Conservation (phyloP, 2,113 vertebrate species). For the Apus apus region DNA sequence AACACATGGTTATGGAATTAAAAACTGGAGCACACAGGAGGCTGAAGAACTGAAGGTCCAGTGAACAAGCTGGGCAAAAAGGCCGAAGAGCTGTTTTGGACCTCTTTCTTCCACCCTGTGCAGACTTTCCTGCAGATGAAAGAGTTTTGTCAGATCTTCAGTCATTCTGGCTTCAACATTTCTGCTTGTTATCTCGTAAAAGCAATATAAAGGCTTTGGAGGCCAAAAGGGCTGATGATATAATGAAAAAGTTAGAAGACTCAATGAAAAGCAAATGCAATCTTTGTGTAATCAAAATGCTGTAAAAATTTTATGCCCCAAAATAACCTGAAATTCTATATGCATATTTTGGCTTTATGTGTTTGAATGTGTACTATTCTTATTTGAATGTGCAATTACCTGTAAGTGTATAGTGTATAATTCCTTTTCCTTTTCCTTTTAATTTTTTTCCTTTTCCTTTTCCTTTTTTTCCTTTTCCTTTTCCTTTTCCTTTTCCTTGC, state of each 20-base stretch:
- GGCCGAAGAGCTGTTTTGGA: background rate
- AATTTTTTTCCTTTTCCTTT: too few species aligned
- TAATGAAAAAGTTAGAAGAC: constrained; percentile 34
- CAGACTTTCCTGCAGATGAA: background rate
- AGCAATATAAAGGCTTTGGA: constrained; percentile 16
- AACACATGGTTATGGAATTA: background rate
- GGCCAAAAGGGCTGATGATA: background rate
- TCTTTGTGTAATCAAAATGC: background rate
- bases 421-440: too few species aligned
- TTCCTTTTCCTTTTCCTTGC: background rate
- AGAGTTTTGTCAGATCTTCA: background rate
- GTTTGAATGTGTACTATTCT: constrained; percentile 36
- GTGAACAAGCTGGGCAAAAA: accelerated
- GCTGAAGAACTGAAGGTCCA: background rate
- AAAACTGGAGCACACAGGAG: background rate
- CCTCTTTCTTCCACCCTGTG: background rate
- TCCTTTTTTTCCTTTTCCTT: background rate
- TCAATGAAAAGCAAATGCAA: constrained; percentile 25
- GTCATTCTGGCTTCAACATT: background rate
- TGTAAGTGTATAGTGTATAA: too few species aligned
- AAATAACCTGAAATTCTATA: background rate
- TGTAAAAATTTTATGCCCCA: background rate
- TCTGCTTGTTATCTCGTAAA: constrained; percentile 36
- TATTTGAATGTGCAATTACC: constrained; percentile 34
- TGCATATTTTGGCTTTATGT: constrained; percentile 25